Base-by-base conservation (phyloP, 2,888 invertebrate genomes). In the Gastrophysa polygoni region DNA sequence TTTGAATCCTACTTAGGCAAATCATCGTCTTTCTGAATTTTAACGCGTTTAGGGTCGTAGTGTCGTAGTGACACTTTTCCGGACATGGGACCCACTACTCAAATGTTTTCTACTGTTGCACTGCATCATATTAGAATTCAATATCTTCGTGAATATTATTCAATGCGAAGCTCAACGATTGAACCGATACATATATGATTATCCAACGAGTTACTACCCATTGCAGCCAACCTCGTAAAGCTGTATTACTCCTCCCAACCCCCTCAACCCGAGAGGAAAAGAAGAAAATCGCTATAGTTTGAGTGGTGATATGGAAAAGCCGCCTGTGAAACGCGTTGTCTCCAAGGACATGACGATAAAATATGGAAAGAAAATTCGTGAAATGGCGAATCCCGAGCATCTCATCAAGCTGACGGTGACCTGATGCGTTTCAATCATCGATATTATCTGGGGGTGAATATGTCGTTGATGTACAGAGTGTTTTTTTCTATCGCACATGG, bases 361-460 rank as follows among this genome's bases (percentile, higher is more conserved):
- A 77, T 76, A 77, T 76, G 75, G 69, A 78, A 78, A 74, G 72
- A 72, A 75, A 74, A 76, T 77, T 74, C 77, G 73, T 75, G 77
- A 77, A 78, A 78, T 71, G 75, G 75, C 72, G 77, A 78, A 78
- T 78, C 78, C 73, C 70, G 74, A 74, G 75, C 77, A 77, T 77
- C 78, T 78, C 78, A 78, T 78, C 77, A 78, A 64, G 66, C 69
- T 69, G 71, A 64, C 68, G 63, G 66, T 68, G 69, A 65, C 64
- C 73, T 76, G 75, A 75, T 76, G 75, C 71, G 71, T 76, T 77
- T 76, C 77, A 77, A 77, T 77, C 77, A 77, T 77, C 75, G 75
- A 73, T 76, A 76, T 76, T 74, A 75, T 75, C 57, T 64, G 51
- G 47, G 62, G 64, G 68, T 57, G 56, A 49, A 51, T 47, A 43